Percentiles rank a stretch among this genome's conserved stretches.
phyloP scores from a whole-genome alignment of 2,113 vertebrate species.

The human (Homo sapiens) region DNA sequence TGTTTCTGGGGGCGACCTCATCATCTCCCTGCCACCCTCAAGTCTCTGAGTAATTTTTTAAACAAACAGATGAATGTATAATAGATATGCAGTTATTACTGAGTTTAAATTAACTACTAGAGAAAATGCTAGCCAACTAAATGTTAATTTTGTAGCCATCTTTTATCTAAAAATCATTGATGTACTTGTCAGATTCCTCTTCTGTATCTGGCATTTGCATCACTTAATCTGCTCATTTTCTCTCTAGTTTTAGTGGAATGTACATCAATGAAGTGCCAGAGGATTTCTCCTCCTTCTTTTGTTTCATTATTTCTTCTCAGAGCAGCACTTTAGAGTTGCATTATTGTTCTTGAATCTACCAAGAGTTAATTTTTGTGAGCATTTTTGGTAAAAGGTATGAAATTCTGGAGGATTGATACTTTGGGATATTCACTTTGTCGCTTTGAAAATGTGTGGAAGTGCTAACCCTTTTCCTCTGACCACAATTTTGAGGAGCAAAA shows the following conservation, averaged over 20 bases:
- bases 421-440: background rate
- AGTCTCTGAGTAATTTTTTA: constrained; percentile 5
- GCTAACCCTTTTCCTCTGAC: background rate
- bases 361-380: background rate
- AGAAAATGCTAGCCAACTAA: background rate
- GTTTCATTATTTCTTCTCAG: background rate
- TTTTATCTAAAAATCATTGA: constrained; percentile 18
- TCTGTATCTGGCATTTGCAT: constrained; percentile 3
- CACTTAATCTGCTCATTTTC: background rate
- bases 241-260: background rate
- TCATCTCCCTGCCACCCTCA: background rate
- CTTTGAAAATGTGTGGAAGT: background rate
- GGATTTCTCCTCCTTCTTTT: background rate
- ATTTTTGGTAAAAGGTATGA: background rate
- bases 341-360: background rate
- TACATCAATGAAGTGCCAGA: background rate
- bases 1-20: background rate
- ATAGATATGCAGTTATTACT: background rate
- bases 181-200: constrained; percentile 13
- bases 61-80: background rate
- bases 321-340: background rate
- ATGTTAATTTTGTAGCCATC: background rate
- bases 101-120: constrained; percentile 35
- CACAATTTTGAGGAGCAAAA: background rate
- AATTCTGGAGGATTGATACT: background rate